phyloP scores from a whole-genome alignment of 2,888 invertebrate species.

The Glyphotaelius pellucidus region DNA sequence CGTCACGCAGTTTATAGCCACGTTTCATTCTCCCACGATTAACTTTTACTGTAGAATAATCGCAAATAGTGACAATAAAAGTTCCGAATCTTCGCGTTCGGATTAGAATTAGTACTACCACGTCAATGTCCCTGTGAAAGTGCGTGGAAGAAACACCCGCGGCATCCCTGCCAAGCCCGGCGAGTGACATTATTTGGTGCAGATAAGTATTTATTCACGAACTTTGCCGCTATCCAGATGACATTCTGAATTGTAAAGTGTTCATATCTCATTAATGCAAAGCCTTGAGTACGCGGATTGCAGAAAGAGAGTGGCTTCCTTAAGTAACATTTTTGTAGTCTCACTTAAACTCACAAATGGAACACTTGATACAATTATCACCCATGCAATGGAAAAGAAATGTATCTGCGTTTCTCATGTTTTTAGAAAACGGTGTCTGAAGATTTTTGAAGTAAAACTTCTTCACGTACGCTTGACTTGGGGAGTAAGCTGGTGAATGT shows the following conservation, averaged over 20 bases:
- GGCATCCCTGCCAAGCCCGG: neutral
- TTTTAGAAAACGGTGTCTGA: too few relatives aligned
- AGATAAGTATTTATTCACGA: neutral
- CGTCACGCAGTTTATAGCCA: neutral
- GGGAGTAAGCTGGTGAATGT: too few relatives aligned
- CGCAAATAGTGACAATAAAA: neutral
- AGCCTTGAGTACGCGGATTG: neutral
- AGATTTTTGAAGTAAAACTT: too few relatives aligned
- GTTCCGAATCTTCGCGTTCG: neutral
- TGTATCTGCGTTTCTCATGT: too few relatives aligned
- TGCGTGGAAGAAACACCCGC: neutral
- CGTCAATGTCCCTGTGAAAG: neutral
- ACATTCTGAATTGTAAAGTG: neutral
- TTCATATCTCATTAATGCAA: constrained; percentile 2
- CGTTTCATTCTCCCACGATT: neutral
- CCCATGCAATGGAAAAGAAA: too few relatives aligned
- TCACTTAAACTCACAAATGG: too few relatives aligned
- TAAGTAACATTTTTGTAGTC: neutral
- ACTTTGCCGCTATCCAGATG: neutral
- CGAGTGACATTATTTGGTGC: neutral
- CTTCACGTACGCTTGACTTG: too few relatives aligned
- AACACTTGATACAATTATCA: too few relatives aligned
- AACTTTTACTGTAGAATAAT: neutral
- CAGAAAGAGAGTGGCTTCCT: neutral
- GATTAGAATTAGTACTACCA: neutral